Evolutionary conservation across 2,113 vertebrate genomes (phyloP).

Genomic region (Peromyscus polionotus): DNA sequence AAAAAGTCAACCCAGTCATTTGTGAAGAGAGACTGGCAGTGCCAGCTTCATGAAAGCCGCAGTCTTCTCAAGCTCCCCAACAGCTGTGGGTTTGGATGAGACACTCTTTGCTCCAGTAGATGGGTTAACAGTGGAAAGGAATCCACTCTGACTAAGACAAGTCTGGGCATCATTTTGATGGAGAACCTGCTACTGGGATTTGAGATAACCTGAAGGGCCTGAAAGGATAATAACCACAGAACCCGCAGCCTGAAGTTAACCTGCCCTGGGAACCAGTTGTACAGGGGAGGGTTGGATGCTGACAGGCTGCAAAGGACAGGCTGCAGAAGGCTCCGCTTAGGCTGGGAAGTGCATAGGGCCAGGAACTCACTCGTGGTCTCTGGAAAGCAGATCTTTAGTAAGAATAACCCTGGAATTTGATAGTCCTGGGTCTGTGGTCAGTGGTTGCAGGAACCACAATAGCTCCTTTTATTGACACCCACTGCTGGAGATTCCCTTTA

Average conservation of each 20-base stretch:
- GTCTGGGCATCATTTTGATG: background rate
- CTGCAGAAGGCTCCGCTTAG: background rate
- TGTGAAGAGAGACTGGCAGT: background rate
- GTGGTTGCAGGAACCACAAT: background rate
- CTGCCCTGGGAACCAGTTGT: background rate
- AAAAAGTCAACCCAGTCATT: background rate
- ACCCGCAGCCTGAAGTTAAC: background rate
- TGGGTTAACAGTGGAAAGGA: background rate
- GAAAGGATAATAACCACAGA: background rate
- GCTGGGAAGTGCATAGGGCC: background rate
- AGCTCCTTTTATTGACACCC: background rate
- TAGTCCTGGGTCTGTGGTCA: background rate
- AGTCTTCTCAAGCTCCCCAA: background rate
- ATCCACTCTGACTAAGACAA: background rate
- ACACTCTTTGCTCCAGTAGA: background rate
- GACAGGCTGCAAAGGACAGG: background rate
- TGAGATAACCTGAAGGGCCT: too few species aligned
- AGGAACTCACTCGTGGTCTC: background rate
- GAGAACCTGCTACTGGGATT: background rate
- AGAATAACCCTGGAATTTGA: background rate
- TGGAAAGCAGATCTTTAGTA: background rate
- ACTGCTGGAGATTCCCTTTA: background rate
- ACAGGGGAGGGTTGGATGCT: background rate
- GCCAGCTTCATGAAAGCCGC: background rate
- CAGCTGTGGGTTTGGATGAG: background rate